phyloP scores from a whole-genome alignment of 2,888 invertebrate species.

The Tetragnatha montana region DNA sequence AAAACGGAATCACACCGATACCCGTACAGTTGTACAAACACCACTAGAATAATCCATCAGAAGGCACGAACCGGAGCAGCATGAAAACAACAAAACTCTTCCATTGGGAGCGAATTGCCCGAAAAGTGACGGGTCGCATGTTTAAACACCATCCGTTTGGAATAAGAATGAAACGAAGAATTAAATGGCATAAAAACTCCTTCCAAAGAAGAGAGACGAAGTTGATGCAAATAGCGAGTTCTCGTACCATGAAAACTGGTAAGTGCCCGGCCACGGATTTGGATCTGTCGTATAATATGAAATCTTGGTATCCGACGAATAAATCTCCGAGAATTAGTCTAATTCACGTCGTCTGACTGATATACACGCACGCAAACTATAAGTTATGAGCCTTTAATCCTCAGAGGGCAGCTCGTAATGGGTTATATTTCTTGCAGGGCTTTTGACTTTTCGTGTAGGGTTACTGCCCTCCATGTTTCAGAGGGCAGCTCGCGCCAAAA shows the following conservation, averaged over 20 bases:
- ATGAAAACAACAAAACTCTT: neutral
- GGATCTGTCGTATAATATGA: constrained; percentile 69
- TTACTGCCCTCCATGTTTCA: constrained; percentile 64
- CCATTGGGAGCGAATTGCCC: constrained; percentile 1
- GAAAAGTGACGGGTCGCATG: constrained; percentile 53
- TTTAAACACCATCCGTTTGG: constrained; percentile 45
- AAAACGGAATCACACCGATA: neutral
- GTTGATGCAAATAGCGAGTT: constrained; percentile 65
- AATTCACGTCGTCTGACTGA: constrained; percentile 70
- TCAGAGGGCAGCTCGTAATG: constrained; percentile 65
- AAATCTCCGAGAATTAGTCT: constrained; percentile 70
- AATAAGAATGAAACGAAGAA: constrained; percentile 45
- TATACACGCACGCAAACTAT: constrained; percentile 69
- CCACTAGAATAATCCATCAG: no score
- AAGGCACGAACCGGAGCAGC: no score
- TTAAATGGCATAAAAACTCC: constrained; percentile 29
- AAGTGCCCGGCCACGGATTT: constrained; percentile 62
- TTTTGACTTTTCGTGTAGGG: constrained; percentile 69
- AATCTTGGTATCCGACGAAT: constrained; percentile 67
- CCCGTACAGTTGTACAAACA: neutral
- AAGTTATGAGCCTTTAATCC: constrained; percentile 70
- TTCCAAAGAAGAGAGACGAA: constrained; percentile 53
- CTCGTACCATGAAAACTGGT: constrained; percentile 67
- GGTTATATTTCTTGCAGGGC: constrained; percentile 70
- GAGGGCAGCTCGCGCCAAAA: constrained; percentile 56